Base-by-base conservation (phyloP, 2,888 invertebrate genomes). In the Pristionchus japonicus region DNA sequence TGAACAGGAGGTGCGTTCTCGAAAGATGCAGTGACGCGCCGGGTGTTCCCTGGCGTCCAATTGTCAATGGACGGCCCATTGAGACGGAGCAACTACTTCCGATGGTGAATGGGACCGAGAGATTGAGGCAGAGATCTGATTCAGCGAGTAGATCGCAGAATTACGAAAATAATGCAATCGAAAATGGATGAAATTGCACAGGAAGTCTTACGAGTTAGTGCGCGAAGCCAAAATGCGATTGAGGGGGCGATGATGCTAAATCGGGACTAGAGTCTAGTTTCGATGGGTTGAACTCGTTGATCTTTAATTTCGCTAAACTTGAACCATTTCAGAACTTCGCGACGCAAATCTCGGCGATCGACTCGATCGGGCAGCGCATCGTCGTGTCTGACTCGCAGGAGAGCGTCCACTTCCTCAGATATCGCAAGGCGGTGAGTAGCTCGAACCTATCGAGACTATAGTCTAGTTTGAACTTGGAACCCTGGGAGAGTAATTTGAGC, bases 371-470 rank as follows among this genome's bases (percentile, higher is more conserved):
- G 0, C 97, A 98, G 94, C 96, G 99, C 89, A 97, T 99, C 90
- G 97, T 97, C 94, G 99, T 97, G 0, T 97, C 97, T 0, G 99
- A 99, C 95, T 97, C 98, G 0, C 98, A 98, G 95, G 99, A 99
- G 95, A 98, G 98, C 37, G 97, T 99, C 43, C 98, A 98, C 95
- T 98, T 98, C 95, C 96, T 99, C 0, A 96, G 98, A 64, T 99
- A 99, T 90, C 91, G 93, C 47, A 92, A 92, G 89, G 88, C 89
- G 67, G 94, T 94, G 20, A 90, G 93, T n/a, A 11, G 27, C 20
- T 84, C 49, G 47, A n/a, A 52, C 27, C 67, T 31, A n/a, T n/a
- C n/a, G n/a, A 37, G 52, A 1, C 11, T 82, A n/a, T 77, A n/a
- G 43, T 77, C 23, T 43, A 43, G 31, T 43, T 43, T 52, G 20